Evolutionary conservation across 1,140 invertebrate genomes (phyloP).

Genomic region (Polyergus mexicanus): DNA sequence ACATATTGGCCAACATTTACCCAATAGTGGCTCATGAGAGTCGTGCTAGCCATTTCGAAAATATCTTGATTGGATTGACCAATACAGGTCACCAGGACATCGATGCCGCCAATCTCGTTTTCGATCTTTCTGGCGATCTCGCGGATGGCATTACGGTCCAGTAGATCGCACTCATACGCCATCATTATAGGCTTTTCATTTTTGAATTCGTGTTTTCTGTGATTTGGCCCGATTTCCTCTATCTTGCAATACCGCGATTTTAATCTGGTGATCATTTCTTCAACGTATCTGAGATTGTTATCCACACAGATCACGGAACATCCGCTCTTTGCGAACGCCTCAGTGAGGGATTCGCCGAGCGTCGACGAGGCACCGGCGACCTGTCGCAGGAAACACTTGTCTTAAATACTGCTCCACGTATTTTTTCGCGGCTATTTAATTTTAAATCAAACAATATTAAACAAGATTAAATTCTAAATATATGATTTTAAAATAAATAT

Average conservation of each 20-base stretch:
- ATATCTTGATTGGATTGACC: slow-evolving; percentile 73
- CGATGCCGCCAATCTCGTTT: slow-evolving; percentile 81
- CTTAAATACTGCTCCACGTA: background rate
- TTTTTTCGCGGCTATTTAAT: background rate
- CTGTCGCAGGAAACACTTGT: slow-evolving; percentile 66
- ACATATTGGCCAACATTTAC: slow-evolving; percentile 59
- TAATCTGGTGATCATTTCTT: slow-evolving; percentile 73
- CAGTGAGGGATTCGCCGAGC: slow-evolving; percentile 80
- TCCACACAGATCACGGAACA: slow-evolving; percentile 84
- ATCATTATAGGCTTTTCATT: background rate
- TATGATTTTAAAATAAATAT: background rate
- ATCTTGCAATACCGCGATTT: slow-evolving; percentile 61
- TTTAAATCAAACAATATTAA: background rate
- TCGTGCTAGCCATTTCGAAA: slow-evolving; percentile 78
- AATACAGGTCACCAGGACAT: slow-evolving; percentile 84
- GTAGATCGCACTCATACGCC: slow-evolving; percentile 80
- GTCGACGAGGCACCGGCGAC: slow-evolving; percentile 81
- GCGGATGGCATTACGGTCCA: slow-evolving; percentile 76
- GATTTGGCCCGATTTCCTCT: slow-evolving; percentile 59
- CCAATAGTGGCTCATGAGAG: slow-evolving; percentile 85
- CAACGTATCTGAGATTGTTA: slow-evolving; percentile 68
- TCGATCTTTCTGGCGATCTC: slow-evolving; percentile 77
- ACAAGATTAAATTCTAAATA: background rate
- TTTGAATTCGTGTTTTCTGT: slow-evolving; percentile 62
- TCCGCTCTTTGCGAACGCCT: slow-evolving; percentile 81